Evolutionary conservation across 2,797 vertebrate genomes (phyloP).

Genomic region (Paedocypris micromegethes): DNA sequence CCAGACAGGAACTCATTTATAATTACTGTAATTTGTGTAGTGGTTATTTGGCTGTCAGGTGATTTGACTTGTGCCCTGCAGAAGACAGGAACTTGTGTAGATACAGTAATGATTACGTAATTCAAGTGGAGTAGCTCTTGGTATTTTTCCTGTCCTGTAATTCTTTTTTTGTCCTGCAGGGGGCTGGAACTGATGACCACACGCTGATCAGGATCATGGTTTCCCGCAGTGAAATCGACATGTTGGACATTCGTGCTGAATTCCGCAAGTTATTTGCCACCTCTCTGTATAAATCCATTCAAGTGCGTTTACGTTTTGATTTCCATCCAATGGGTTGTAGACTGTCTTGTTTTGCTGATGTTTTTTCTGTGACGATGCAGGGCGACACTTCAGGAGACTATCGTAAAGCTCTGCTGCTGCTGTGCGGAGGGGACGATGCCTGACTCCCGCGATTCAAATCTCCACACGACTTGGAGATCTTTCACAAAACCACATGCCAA

Average conservation of each 20-base stretch:
- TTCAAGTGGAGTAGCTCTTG: too few species aligned
- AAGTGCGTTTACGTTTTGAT: slow-evolving; percentile 61
- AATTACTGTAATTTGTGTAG: too few species aligned
- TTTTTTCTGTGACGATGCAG: slow-evolving; percentile 54
- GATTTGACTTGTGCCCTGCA: too few species aligned
- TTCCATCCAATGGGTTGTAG: too few species aligned
- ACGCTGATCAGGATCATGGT: slow-evolving; percentile 86
- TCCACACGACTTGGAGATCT: background rate
- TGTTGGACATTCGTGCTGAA: slow-evolving; percentile 80
- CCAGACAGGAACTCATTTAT: too few species aligned
- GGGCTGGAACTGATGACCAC: slow-evolving; percentile 83
- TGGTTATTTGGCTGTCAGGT: too few species aligned
- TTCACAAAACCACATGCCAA: background rate
- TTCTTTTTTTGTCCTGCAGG: slow-evolving; percentile 56
- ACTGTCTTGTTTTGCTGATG: too few species aligned
- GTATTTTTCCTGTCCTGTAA: background rate
- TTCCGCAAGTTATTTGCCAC: slow-evolving; percentile 80
- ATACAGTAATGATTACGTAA: too few species aligned
- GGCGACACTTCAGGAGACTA: slow-evolving; percentile 84
- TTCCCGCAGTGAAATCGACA: slow-evolving; percentile 84
- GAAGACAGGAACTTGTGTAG: background rate
- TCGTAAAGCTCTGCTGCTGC: slow-evolving; percentile 78
- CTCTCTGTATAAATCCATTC: slow-evolving; percentile 82
- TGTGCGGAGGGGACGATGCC: slow-evolving; percentile 83
- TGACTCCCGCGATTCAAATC: slow-evolving; percentile 54